Evolutionary conservation across 2,888 invertebrate species (phyloP), one percentile per base, ranked within the genome.

Genomic region (Ametastegia equiseti): DNA sequence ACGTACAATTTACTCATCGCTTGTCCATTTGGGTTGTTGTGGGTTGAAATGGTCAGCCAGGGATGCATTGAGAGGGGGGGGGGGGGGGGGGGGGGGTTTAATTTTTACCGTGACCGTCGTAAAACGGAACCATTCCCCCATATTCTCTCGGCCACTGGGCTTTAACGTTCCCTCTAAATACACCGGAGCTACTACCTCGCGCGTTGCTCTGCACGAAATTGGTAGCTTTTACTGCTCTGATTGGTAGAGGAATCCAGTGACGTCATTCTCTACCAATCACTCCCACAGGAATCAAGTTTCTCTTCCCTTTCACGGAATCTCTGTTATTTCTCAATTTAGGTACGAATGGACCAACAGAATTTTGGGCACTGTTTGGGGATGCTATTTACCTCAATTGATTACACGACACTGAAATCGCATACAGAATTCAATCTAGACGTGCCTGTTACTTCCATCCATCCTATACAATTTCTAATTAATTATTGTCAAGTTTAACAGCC

Each of bases 1-100:
- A 75, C 75, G 75, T 75, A 75, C 54, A 54, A 54, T 75, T 75
- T 54, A 54, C 33, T 75, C 75, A 54, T 75, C 36, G 75, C 54
- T 75, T 75, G 54, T 11, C 36, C 54, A 75, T 75, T 75, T 54
- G 75, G 75, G 36, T 54, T 75, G 36, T 54, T 45, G 50, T 23
- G 54, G 54, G 50, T 54, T 36, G 75, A 23, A 75, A 75, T 54
- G 50, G 54, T 54, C 33, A 45, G 13, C 75, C 36, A 19, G 75
- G 50, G 36, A 75, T 54, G 54, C 54, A 54, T 75, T 33, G 54
- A n/a, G n/a, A n/a, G n/a, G n/a, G n/a, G 45, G 30, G 54, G 54
- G 54, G n/a, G 45, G 30, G 54, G 54, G 54, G n/a, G n/a, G n/a
- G 45, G 30, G 54, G 54, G 54, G n/a, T 36, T 33, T 75, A 75